Evolutionary conservation across 2,888 invertebrate genomes (phyloP), one percentile per base, ranked within the genome.

Genomic region (Tetramorium bicarinatum): DNA sequence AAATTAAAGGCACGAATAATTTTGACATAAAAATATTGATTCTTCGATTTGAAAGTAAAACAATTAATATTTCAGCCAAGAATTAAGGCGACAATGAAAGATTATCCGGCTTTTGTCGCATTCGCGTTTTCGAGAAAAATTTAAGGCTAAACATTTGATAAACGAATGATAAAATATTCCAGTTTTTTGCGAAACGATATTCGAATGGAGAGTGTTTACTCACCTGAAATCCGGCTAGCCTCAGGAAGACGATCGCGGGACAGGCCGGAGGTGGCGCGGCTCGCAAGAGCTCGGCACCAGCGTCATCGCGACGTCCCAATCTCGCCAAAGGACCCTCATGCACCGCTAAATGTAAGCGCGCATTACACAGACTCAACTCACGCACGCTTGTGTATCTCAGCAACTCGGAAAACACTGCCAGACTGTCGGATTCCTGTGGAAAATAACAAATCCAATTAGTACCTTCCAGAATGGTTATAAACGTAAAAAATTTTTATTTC

Each of bases 301-400:
- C 94, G 90, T 95, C 95, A 88, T 95, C 95, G 15, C 94, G 93
- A 41, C 94, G 93, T 1, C 95, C 95, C 54, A 95, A 91, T 86
- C 94, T 92, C 21, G 95, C 91, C 34, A 95, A 90, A 83, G 94
- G 95, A 80, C 95, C 95, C 85, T 95, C 95, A 90, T 95, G 95
- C 56, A 95, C 93, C n/a, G 95, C 95, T 83, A 96, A 94, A 93
- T 96, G 95, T 69, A 96, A 93, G 47, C 95, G 95, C 64, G 96
- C 95, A 91, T 95, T 95, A 89, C 95, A 95, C 79, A 96, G 92
- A 86, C 95, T 96, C 89, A 96, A 92, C 91, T 96, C 96, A 82
- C 96, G 95, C 13, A 96, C 95, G 84, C 95, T 95, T 80, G 96
- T 95, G 84, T 95, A 95, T 87, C 95, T 94, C 84, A 96, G 93